Evolutionary conservation across 2,797 vertebrate genomes (phyloP), one percentile per base, ranked within the genome.

Genomic region (Hoplostethus mediterraneus): DNA sequence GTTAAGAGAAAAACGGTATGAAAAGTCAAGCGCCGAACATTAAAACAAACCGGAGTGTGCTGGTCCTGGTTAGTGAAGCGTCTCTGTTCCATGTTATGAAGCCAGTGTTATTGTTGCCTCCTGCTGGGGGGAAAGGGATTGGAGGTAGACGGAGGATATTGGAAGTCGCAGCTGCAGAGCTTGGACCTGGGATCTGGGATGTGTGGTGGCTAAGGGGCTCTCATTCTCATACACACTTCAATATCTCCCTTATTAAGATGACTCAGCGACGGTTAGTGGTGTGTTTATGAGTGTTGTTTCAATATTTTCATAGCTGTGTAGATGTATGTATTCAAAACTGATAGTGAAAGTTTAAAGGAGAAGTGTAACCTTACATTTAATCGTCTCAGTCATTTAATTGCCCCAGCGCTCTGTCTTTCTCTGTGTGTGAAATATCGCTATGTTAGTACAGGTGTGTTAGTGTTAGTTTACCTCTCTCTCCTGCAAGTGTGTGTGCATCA

Each of bases 61-160:
- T 87, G 78, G 62, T 72, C 82, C 63, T 68, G 75, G 67, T 84
- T 88, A 74, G 67, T 12, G 14, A 16, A 60, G 51, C 0, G 6
- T 28, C 62, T 72, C 66, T 75, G 64, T 61, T 79, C 57, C 57
- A 17, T 81, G 66, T 73, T 67, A 63, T 30, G 53, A 40, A 79
- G 58, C 81, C 60, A 13, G 31, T 77, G 71, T 84, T 72, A 49
- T 79, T 71, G 51, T 51, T 81, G 59, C 75, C 75, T 81, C 71
- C 72, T 81, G 75, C 59, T 77, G 21, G 14, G 62, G 38, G 38
- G 8, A 6, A 31, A 28, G n/a, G 55, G 52, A 57, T 45, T 73
- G 70, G 62, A 63, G 28, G 77, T 60, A 2, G 52, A 51, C 54
- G 79, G 57, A 45, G 54, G 48, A 47, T 45, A 55, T 31, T 55